Conservation (phyloP, 2,797 vertebrate species). For the Benthosema pterotum region DNA sequence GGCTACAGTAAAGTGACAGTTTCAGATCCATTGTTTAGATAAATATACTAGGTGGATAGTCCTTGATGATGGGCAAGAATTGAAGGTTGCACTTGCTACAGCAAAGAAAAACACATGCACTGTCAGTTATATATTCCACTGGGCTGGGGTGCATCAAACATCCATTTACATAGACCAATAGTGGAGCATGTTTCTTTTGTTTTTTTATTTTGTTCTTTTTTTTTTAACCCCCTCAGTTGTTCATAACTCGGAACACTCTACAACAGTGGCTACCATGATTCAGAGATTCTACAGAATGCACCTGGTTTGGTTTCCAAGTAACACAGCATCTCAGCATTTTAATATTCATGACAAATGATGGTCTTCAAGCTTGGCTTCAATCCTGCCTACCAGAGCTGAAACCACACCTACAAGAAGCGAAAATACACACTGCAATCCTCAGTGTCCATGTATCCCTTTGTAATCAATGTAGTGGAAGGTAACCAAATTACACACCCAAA, state of each 20-base stretch:
- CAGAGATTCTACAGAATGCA: slow-evolving; percentile 52
- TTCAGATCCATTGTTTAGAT: slow-evolving; percentile 56
- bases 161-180: slow-evolving; percentile 68
- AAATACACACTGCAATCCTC: too few species aligned
- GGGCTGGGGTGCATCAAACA: slow-evolving; percentile 55
- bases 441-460: too few species aligned
- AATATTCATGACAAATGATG: too few species aligned
- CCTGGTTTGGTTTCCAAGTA: slow-evolving; percentile 45
- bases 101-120: slow-evolving; percentile 76
- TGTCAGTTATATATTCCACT: slow-evolving; percentile 74
- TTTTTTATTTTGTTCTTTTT: slow-evolving; percentile 37
- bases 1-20: slow-evolving; percentile 73
- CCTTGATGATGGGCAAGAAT: slow-evolving; percentile 50
- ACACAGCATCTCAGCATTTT: slow-evolving; percentile 19
- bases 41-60: slow-evolving; percentile 60
- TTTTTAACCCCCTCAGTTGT: slow-evolving; percentile 44
- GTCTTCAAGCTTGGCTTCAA: background rate
- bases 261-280: slow-evolving; percentile 72
- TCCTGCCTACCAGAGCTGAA: slow-evolving; percentile 46
- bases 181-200: slow-evolving; percentile 29
- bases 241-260: slow-evolving; percentile 69
- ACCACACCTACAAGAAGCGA: background rate
- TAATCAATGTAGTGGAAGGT: too few species aligned
- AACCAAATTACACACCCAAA: too few species aligned
- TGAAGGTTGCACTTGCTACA: slow-evolving; percentile 63